phyloP scores from a whole-genome alignment of 1,140 invertebrate species.

The Hesperophylax magnus region DNA sequence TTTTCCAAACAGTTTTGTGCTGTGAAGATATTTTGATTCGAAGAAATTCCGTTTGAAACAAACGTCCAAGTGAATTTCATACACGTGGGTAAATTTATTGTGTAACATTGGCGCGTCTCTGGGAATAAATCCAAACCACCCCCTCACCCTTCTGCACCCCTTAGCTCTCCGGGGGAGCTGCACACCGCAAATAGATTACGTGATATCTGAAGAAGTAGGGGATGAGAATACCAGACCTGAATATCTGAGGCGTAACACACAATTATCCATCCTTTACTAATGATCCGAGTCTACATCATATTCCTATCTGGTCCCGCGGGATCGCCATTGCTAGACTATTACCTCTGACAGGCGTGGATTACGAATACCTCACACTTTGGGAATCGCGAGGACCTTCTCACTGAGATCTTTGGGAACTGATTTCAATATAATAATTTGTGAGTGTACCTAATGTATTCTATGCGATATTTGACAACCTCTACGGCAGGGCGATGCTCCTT shows the following conservation, averaged over 20 bases:
- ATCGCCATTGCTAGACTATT: constrained; percentile 4
- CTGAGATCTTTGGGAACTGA: too few relatives aligned
- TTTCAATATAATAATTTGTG: too few relatives aligned
- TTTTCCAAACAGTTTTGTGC: too few relatives aligned
- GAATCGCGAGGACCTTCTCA: too few relatives aligned
- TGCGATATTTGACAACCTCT: too few relatives aligned
- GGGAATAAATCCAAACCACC: constrained; percentile 54
- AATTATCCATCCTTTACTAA: constrained; percentile 54
- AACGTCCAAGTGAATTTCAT: constrained; percentile 32
- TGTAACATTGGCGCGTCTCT: constrained; percentile 41
- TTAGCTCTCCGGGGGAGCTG: constrained; percentile 39
- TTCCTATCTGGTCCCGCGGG: neutral
- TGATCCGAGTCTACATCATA: constrained; percentile 30
- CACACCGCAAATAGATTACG: constrained; percentile 57
- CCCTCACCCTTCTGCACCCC: constrained; percentile 35
- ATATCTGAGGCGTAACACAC: constrained; percentile 47
- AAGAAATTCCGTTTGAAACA: neutral
- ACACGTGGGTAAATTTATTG: constrained; percentile 35
- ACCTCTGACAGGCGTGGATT: constrained; percentile 1
- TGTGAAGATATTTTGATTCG: too few relatives aligned
- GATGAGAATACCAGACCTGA: constrained; percentile 50
- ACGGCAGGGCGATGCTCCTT: too few relatives aligned
- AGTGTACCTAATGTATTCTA: too few relatives aligned
- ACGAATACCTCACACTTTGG: too few relatives aligned
- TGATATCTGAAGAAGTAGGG: constrained; percentile 41